Evolutionary conservation across 1,140 invertebrate species (phyloP).

Genomic region (Hestina assimilis): DNA sequence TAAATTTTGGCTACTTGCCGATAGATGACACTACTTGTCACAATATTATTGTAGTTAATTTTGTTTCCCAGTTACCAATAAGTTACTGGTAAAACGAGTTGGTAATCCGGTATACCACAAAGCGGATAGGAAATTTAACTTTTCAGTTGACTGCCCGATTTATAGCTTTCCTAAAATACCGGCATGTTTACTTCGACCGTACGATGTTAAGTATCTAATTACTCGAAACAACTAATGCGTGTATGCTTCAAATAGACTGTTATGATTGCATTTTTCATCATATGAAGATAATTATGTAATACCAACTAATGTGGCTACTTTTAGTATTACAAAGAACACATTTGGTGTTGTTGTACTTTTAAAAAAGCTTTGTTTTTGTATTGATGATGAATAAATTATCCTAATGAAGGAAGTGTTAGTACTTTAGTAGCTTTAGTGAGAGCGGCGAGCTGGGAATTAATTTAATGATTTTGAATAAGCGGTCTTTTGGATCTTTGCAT

Average conservation of each 20-base stretch:
- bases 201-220: slow-evolving; percentile 50
- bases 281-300: slow-evolving; percentile 33
- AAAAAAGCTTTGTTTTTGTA: not conserved
- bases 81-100: slow-evolving; percentile 26
- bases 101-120: slow-evolving; percentile 32
- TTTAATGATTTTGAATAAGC: slow-evolving; percentile 12
- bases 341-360: not conserved
- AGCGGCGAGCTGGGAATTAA: slow-evolving; percentile 4
- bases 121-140: slow-evolving; percentile 40
- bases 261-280: slow-evolving; percentile 32
- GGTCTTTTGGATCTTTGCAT: slow-evolving; percentile 10
- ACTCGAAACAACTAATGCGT: slow-evolving; percentile 34
- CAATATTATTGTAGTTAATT: not conserved
- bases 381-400: not conserved
- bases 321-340: slow-evolving; percentile 14
- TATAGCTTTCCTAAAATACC: slow-evolving; percentile 56
- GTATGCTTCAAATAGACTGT: slow-evolving; percentile 33
- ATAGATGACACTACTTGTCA: slow-evolving; percentile 37
- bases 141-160: slow-evolving; percentile 58
- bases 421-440: not conserved
- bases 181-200: slow-evolving; percentile 43
- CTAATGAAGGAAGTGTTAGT: slow-evolving; percentile 1
- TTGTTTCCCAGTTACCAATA: not conserved
- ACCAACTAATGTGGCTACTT: slow-evolving; percentile 11
- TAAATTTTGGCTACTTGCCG: slow-evolving; percentile 24